phyloP scores from a whole-genome alignment of 2,113 vertebrate genomes.

The Sclerurus mexicanus region DNA sequence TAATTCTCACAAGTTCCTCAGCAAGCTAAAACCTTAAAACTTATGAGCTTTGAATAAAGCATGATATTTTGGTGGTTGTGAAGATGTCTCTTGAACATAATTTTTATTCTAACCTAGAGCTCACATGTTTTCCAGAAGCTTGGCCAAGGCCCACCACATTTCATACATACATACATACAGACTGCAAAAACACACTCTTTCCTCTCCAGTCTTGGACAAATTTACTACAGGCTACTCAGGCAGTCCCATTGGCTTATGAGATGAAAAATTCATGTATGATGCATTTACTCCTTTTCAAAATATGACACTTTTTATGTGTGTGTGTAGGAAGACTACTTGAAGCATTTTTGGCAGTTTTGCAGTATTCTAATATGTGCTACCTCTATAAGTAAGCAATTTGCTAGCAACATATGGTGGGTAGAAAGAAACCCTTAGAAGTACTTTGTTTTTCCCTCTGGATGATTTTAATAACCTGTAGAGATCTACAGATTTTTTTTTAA shows the following conservation, averaged over 20 bases:
- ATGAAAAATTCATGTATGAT: conserved; percentile 18
- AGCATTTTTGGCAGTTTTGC: conserved; percentile 21
- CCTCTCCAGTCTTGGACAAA: background rate
- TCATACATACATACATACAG: conserved; percentile 1
- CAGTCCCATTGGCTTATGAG: background rate
- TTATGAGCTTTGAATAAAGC: background rate
- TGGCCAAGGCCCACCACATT: background rate
- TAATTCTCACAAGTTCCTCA: background rate
- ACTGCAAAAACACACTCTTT: background rate
- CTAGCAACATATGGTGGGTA: conserved; percentile 1
- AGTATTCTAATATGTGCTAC: background rate
- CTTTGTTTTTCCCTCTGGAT: background rate
- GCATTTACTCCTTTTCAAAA: background rate
- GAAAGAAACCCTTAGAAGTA: conserved; percentile 1
- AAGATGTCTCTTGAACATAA: background rate
- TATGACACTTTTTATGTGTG: background rate
- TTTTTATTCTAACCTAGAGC: background rate
- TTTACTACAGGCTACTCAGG: background rate
- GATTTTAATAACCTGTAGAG: conserved; percentile 8
- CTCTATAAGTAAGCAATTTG: conserved; percentile 29
- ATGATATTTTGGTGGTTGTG: background rate
- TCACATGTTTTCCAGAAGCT: background rate
- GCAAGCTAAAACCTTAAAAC: background rate
- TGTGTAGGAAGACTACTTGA: background rate
- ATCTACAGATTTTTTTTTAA: background rate